Evolutionary conservation across 2,113 vertebrate genomes (phyloP).

Genomic region (Trogon melanurus): DNA sequence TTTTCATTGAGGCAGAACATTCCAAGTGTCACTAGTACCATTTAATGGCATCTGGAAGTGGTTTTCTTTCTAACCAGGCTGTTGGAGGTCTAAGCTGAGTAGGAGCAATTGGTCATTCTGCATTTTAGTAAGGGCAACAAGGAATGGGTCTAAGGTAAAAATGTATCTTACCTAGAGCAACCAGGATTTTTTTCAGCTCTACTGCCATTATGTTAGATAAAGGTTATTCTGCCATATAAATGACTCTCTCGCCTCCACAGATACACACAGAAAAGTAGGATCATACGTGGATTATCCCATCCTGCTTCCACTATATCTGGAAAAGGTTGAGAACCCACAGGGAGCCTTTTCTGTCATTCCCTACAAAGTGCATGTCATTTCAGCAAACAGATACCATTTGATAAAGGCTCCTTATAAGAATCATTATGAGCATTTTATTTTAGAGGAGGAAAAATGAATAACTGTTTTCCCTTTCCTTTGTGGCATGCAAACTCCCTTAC

Average conservation of each 20-base stretch:
- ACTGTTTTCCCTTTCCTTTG: background rate
- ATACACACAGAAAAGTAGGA: background rate
- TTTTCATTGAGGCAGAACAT: background rate
- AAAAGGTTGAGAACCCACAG: background rate
- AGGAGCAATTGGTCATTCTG: background rate
- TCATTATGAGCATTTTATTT: slow-evolving; percentile 58
- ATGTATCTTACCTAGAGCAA: background rate
- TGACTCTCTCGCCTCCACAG: background rate
- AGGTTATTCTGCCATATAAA: background rate
- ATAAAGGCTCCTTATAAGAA: slow-evolving; percentile 27
- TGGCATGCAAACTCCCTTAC: background rate
- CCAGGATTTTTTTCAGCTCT: background rate
- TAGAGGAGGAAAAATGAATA: slow-evolving; percentile 2
- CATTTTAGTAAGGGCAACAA: background rate
- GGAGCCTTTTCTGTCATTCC: background rate
- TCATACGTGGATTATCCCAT: background rate
- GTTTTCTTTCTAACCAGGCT: background rate
- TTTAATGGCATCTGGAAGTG: background rate
- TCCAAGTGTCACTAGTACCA: background rate
- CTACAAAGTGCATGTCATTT: background rate
- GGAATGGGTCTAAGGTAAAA: background rate
- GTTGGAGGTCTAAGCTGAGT: background rate
- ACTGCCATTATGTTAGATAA: background rate
- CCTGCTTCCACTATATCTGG: background rate
- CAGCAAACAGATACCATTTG: background rate